Base-by-base conservation (phyloP, 2,113 vertebrate species). In the Chaenogobius annularis region DNA sequence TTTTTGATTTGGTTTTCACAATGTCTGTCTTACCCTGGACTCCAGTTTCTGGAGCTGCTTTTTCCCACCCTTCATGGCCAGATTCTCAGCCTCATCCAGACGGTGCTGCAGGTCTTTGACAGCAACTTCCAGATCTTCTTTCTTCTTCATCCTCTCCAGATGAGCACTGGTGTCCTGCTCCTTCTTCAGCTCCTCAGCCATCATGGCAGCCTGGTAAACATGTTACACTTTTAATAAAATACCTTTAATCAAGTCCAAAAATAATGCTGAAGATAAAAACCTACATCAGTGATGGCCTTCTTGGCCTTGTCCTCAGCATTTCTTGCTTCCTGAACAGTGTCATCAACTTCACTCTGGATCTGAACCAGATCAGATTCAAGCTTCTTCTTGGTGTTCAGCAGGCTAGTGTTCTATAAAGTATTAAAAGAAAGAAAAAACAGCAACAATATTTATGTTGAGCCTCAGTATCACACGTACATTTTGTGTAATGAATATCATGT, bases 91-190 rank as follows among this genome's bases (percentile, higher is more conserved):
- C 37, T 96, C 96, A 83, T 98, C 96, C 70, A 98, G 92, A 20
- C 95, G 94, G 69, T 97, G 96, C 63, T 92, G 90, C 75, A 93
- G 81, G 77, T 92, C 92, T 77, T 93, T 93, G 10, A 93, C 92
- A 48, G 92, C 85, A 14, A 86, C 81, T 81, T 97, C 96, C 88
- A 95, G 93, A 92, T 97, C 97, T n/a, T n/a, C n/a, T n/a, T n/a
- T n/a, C 93, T 97, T 98, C 93, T 96, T 98, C 96, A 97, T 98
- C 50, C 95, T 87, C 90, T 98, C 96, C 90, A 97, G 92, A 81
- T 98, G 95, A 89, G 94, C 89, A 62, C 92, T 96, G 12, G 94
- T 95, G 58, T 96, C 95, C 85, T 96, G 94, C 75, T 96, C 94
- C 81, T 95, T 96, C 92, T 97, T 95, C 77, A 96, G 90, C 87